phyloP scores from a whole-genome alignment of 2,113 vertebrate species.

The Cryptotis parvus region DNA sequence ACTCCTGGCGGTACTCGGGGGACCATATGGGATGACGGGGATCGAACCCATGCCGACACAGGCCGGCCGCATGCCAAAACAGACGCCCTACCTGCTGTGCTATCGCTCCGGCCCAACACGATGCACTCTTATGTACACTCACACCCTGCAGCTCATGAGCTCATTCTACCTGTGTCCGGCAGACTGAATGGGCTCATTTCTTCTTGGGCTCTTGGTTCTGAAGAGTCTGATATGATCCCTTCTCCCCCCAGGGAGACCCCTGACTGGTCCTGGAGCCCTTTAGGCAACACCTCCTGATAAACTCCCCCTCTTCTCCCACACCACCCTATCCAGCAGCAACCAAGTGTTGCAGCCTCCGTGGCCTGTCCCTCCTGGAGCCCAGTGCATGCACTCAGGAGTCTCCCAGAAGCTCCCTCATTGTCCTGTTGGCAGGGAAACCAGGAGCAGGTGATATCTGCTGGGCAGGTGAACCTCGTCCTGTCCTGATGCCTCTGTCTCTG shows the following conservation, averaged over 20 bases:
- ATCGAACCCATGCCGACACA: too few species aligned
- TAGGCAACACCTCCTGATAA: constrained; percentile 71
- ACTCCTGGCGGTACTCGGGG: too few species aligned
- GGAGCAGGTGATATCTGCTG: not conserved
- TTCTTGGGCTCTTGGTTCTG: constrained; percentile 65
- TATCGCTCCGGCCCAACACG: too few species aligned
- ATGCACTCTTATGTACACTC: not conserved
- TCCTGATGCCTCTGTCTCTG: too few species aligned
- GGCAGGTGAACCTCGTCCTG: not conserved
- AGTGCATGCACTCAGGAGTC: not conserved
- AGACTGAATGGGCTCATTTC: constrained; percentile 69
- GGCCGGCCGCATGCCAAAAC: too few species aligned
- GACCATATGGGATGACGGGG: too few species aligned
- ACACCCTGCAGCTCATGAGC: constrained; percentile 53
- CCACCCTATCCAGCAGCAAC: constrained; percentile 48
- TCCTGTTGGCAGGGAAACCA: not conserved
- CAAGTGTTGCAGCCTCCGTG: not conserved
- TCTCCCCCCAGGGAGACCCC: constrained; percentile 54
- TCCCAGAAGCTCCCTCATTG: not conserved
- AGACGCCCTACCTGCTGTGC: too few species aligned
- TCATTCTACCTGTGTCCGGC: constrained; percentile 69
- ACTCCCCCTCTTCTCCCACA: constrained; percentile 39
- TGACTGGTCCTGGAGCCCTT: constrained; percentile 56
- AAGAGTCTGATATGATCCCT: constrained; percentile 69
- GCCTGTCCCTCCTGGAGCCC: not conserved